Evolutionary conservation across 1,140 invertebrate species (phyloP), one percentile per base, ranked within the genome.

Genomic region (Caenorhabditis remanei): DNA sequence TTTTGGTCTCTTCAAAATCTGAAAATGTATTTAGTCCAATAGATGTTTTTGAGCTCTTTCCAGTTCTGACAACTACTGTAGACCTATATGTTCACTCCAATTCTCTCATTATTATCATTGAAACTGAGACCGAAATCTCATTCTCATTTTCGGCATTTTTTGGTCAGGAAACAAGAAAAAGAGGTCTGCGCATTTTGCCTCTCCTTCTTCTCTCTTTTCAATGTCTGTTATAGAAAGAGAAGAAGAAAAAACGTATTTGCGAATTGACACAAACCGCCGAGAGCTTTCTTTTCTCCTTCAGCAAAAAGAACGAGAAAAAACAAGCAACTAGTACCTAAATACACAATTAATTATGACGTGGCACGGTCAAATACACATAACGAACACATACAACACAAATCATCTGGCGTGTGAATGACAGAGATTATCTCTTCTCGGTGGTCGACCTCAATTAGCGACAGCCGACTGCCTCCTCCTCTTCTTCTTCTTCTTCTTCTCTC

Each of bases 351-450:
- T 79, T 79, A 79, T 79, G 71, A 50, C 71, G 71, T 79, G 71
- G 71, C 40, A 50, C 19, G 41, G n/a, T 24, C 46, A 50, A 50
- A 48, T 21, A 24, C 46, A 50, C 46, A 79, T 8, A 63, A 79
- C 11, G 65, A 46, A 71, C 65, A 48, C 16, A 79, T 7, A 75
- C 50, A 46, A 46, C 65, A 79, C 71, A 79, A 79, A 50, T 79
- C 71, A 79, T 50, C 71, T 79, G 46, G 71, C 71, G 71, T 79
- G 71, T 79, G 46, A 79, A 79, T 79, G 71, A 79, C 71, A 79
- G 19, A 79, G 71, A 79, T 79, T 43, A 79, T 79, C 71, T 79
- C 46, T 79, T 50, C 71, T 79, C 71, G 71, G 71, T 79, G 71
- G 71, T 79, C 71, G 43, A 48, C 71, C 71, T 79, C 71, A 79